phyloP scores from a whole-genome alignment of 2,888 invertebrate species.

The Apocheima hispidaria region DNA sequence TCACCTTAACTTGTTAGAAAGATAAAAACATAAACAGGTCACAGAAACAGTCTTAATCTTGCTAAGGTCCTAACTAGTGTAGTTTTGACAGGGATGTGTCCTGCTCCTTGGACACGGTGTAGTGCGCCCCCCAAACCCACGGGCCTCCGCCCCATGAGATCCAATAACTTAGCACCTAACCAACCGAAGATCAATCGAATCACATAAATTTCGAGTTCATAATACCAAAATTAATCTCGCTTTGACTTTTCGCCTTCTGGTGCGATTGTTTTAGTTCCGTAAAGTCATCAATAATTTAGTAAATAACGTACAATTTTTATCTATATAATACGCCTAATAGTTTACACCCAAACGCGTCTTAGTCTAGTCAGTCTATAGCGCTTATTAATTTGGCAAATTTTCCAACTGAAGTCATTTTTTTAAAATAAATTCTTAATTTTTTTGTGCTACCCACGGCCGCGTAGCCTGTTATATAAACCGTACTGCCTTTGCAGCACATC shows the following conservation, averaged over 20 bases:
- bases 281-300: slow-evolving; percentile 76
- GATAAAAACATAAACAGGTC: slow-evolving; percentile 86
- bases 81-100: slow-evolving; percentile 85
- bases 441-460: slow-evolving; percentile 62
- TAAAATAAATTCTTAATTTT: slow-evolving; percentile 64
- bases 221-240: slow-evolving; percentile 71
- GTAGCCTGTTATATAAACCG: slow-evolving; percentile 56
- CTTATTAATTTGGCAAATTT: slow-evolving; percentile 83
- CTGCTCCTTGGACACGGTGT: slow-evolving; percentile 84
- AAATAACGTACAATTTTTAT: slow-evolving; percentile 77
- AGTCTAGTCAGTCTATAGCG: slow-evolving; percentile 86
- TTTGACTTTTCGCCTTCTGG: slow-evolving; percentile 68
- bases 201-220: slow-evolving; percentile 73
- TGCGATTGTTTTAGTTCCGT: slow-evolving; percentile 55
- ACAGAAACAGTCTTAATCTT: slow-evolving; percentile 87
- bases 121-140: slow-evolving; percentile 71
- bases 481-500: slow-evolving; percentile 82
- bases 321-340: slow-evolving; percentile 85
- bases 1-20: slow-evolving; percentile 77
- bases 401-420: slow-evolving; percentile 62
- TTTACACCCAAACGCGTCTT: slow-evolving; percentile 84
- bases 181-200: slow-evolving; percentile 74
- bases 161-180: slow-evolving; percentile 75
- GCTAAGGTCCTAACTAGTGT: slow-evolving; percentile 84
- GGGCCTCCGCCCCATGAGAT: slow-evolving; percentile 67